Base-by-base conservation (phyloP, 2,797 vertebrate species). In the Lindbergichthys nudifrons region DNA sequence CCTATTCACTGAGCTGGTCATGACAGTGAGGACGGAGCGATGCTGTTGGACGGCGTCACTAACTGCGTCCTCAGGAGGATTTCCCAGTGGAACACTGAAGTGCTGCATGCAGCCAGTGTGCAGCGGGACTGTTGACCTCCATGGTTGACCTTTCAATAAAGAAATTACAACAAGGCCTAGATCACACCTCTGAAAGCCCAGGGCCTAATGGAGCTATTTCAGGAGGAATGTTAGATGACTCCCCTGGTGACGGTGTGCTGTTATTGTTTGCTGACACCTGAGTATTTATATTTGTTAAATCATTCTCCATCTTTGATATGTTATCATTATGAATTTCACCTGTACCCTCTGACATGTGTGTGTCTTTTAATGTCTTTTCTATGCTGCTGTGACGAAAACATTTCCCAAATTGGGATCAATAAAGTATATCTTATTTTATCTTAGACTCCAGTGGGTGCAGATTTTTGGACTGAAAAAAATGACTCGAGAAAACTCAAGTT, bases 71-170 rank as follows among this genome's bases (percentile, higher is more conserved):
- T 83, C 61, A 19, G 18, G 61, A 71, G 87, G 83, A 92, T 91
- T 90, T 92, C 89, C 89, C 88, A 45, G 63, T 79, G 91, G 88
- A 73, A 16, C 61, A 18, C 47, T 72, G 21, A 21, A 21, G 23
- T 67, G 77, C 66, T 11, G 8, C 39, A 57, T 19, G 58, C 39
- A 52, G 42, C 53, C 21, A 15, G 61, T 75, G 30, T 53, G 54
- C 52, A 3, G 61, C 7, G 11, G 30, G 61, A 75, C 62, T 13
- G 70, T 78, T 81, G 83, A 86, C 86, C 83, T 65, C 61, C 41
- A 48, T 19, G 56, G 39, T 32, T 75, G 84, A 85, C 77, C 73
- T 80, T 58, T 72, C 19, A 14, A 69, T 83, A 69, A 82, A 86
- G 67, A n/a, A 65, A 80, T 74, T 5, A 18, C 81, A 76, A 48